Evolutionary conservation across 1,140 invertebrate genomes (phyloP), one percentile per base, ranked within the genome.

Genomic region (Microplitis demolitor): DNA sequence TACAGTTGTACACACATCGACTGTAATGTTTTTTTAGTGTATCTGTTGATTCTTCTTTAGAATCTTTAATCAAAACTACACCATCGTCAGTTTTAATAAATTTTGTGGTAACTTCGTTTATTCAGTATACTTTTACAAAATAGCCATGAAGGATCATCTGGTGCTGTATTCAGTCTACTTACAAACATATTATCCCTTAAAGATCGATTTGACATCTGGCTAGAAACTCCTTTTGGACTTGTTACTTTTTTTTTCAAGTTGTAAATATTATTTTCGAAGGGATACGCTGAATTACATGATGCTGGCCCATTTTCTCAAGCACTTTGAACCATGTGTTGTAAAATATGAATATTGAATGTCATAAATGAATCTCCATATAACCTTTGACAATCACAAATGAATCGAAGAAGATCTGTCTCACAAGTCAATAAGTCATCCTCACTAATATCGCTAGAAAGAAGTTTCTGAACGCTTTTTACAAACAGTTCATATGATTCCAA

Each of bases 301-400:
- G 75, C 39, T n/a, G 73, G 77, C 1, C 75, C 73, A 66, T 35
- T 54, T 72, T 56, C 4, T 54, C 58, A 51, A 6, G 75, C 73
- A 67, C 69, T 74, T 24, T 73, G 58, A 4, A 16, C 8, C 35
- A 72, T 11, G 68, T 77, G 72, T 9, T 58, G 9, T 16, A 77
- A 37, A 63, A 24, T 34, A 74, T 78, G 75, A 16, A 76, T 54
- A 72, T 76, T 75, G 53, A 75, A 77, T n/a, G 75, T 75, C 66
- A 78, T 73, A 61, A 74, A 74, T 37, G 34, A 3, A 13, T 68
- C 16, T 33, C 73, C 71, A 58, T 78, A 78, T 5, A 61, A 35
- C 16, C 24, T 35, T 66, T 78, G 54, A 64, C 71, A 77, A 14
- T 77, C 62, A 31, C n/a, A 58, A 24, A 78, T 54, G 70, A 75